phyloP scores from a whole-genome alignment of 2,888 invertebrate species.

The Oasisia sp. region DNA sequence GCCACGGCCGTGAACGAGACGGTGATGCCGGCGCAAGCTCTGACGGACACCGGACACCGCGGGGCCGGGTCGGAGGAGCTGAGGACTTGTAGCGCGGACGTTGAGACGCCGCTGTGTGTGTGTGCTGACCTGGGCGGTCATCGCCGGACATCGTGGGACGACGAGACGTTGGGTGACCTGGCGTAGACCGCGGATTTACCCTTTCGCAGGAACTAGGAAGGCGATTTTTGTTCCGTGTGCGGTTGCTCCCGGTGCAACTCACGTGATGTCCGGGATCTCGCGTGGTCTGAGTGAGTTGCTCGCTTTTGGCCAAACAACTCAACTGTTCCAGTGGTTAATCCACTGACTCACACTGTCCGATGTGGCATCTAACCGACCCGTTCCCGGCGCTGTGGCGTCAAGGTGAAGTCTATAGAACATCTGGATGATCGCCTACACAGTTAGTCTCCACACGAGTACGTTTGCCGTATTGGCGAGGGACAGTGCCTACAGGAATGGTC shows the following conservation, averaged over 20 bases:
- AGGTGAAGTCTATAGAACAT: too few species aligned
- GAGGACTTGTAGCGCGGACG: neutral
- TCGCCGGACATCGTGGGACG: neutral
- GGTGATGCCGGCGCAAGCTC: neutral
- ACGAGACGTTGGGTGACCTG: neutral
- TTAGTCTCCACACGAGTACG: too few species aligned
- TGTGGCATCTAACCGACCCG: neutral
- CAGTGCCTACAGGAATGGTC: too few species aligned
- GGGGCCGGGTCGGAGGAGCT: neutral
- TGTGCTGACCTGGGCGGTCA: neutral
- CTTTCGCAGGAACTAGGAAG: neutral
- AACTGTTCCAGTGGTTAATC: neutral
- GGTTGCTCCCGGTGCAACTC: neutral
- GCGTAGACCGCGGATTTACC: neutral
- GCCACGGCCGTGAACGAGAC: neutral
- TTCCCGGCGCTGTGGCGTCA: neutral
- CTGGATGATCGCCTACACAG: too few species aligned
- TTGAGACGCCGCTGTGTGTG: neutral
- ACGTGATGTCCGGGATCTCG: neutral
- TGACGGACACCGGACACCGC: neutral
- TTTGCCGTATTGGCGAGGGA: too few species aligned
- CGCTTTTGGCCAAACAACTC: neutral
- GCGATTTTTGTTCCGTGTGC: neutral
- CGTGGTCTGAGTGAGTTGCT: neutral
- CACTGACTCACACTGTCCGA: neutral